phyloP scores from a whole-genome alignment of 2,888 invertebrate species.

The Thera obeliscata region DNA sequence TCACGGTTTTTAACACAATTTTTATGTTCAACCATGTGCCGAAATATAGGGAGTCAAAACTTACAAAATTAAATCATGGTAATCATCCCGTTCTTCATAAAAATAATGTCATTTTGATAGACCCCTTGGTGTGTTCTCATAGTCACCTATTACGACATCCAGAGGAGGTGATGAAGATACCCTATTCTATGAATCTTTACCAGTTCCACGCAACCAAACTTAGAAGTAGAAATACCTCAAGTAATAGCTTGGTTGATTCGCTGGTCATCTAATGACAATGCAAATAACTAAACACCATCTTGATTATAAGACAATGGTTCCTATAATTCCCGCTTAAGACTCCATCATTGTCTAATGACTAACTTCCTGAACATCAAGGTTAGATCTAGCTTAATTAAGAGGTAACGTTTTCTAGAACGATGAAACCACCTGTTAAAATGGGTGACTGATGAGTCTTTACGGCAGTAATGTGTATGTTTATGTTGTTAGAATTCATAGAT shows the following conservation, averaged over 20 bases:
- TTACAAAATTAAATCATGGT: too few species aligned
- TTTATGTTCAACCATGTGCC: too few species aligned
- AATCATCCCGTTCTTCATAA: too few species aligned
- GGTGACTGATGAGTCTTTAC: neutral
- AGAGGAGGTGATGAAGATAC: too few species aligned
- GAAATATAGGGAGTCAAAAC: too few species aligned
- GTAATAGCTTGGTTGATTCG: neutral
- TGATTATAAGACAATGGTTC: conserved; percentile 15
- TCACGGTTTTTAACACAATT: too few species aligned
- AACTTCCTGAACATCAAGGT: conserved; percentile 10
- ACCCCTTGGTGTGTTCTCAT: too few species aligned
- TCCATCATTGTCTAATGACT: conserved; percentile 6
- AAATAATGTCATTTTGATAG: too few species aligned
- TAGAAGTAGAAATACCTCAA: neutral
- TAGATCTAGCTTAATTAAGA: neutral
- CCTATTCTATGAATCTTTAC: too few species aligned
- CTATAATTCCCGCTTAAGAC: conserved; percentile 6
- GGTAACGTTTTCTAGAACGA: neutral
- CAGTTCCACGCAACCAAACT: neutral
- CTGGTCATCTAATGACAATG: conserved; percentile 13
- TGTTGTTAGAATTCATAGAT: neutral
- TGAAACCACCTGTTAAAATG: conserved; percentile 3
- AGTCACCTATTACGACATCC: too few species aligned
- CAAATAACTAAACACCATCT: conserved; percentile 11
- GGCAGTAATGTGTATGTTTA: neutral